Base-by-base conservation (phyloP, 2,888 invertebrate genomes). In the Chrysolina oricalcia region DNA sequence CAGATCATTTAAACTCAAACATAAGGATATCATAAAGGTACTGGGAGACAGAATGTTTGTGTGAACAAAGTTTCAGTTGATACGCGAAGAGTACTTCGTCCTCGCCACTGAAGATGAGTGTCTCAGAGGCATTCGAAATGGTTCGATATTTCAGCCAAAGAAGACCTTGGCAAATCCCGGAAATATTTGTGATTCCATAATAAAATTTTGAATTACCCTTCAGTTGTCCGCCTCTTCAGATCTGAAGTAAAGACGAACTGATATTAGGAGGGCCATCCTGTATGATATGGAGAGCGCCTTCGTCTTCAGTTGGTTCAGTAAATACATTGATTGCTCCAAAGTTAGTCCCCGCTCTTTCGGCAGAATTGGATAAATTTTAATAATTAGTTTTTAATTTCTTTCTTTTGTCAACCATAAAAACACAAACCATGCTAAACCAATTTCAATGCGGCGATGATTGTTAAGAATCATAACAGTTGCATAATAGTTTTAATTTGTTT, bases 321-420 rank as follows among this genome's bases (percentile, higher is more conserved):
- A 27, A 23, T 59, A n/a, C n/a, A n/a, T 59, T 59, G 27, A 59
- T 59, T 59, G 9, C 1, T 11, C 19, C 0, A 8, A 50, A 59
- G 23, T 27, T 27, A 13, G 27, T 27, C 59, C 15, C n/a, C 27
- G n/a, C 59, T 6, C 53, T 21, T 53, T 21, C 59, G 27, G 15
- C 27, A 59, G 23, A 19, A 27, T n/a, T 59, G 6, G 27, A n/a
- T 5, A 27, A 27, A 5, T n/a, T 50, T 17, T 50, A 50, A 17
- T 50, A 17, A n/a, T 50, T 50, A 50, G 50, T 50, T 50, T 17
- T 8, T 59, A 59, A 59, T 59, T 59, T 35, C 8, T 13, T n/a
- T 15, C 59, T 59, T 27, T 27, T 59, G 6, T 59, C 59, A 59
- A 59, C 15, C 27, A 59, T 23, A 35, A 59, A 50, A 19, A 59